Conservation (phyloP, 1,140 invertebrate genomes). For the Heterodera carotae region DNA sequence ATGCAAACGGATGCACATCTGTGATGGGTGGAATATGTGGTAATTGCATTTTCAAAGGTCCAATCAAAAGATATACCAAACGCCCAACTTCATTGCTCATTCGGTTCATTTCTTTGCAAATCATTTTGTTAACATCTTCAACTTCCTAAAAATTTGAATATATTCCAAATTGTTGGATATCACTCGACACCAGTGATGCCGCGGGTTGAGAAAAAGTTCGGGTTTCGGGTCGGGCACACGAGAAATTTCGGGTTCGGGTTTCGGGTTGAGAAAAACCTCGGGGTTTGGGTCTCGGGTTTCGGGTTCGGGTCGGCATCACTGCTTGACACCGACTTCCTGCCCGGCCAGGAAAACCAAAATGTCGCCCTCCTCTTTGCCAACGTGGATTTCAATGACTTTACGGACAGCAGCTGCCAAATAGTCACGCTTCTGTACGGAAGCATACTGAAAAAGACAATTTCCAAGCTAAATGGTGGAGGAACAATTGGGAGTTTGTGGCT, state of each 20-base stretch:
- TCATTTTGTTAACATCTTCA: conserved; percentile 74
- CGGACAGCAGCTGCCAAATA: conserved; percentile 42
- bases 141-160: conserved; percentile 79
- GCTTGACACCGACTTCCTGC: conserved; percentile 75
- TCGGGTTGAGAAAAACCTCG: neutral
- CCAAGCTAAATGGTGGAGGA: conserved; percentile 6
- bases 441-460: conserved; percentile 41
- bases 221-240: too few relatives aligned
- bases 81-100: conserved; percentile 56
- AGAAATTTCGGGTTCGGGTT: too few relatives aligned
- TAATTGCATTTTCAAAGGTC: neutral
- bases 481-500: too few relatives aligned
- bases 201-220: too few relatives aligned
- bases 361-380: conserved; percentile 32
- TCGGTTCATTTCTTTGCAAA: conserved; percentile 66
- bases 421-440: conserved; percentile 45
- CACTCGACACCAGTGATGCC: too few relatives aligned
- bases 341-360: conserved; percentile 80
- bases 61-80: conserved; percentile 65
- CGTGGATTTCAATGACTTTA: conserved; percentile 44
- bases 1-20: conserved; percentile 69
- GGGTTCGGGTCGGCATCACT: neutral
- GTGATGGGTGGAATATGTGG: neutral
- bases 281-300: too few relatives aligned
- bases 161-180: too few relatives aligned